Conservation (phyloP, 2,888 invertebrate species). For the Drosophila ezoana region DNA sequence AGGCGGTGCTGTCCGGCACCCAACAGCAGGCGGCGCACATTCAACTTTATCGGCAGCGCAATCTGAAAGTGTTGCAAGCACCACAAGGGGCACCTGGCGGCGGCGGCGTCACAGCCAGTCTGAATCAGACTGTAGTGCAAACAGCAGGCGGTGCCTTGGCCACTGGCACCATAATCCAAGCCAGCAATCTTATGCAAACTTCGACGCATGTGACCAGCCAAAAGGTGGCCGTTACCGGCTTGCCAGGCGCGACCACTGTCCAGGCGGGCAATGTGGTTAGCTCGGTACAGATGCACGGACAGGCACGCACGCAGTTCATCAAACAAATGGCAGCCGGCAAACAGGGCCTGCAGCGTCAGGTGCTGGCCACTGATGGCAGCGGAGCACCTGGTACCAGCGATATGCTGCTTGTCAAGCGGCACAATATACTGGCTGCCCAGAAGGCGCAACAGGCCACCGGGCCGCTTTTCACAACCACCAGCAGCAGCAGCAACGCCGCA, state of each 20-base stretch:
- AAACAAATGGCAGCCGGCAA: constrained; percentile 84
- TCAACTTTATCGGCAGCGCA: constrained; percentile 84
- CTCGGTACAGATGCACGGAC: constrained; percentile 86
- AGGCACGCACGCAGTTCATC: constrained; percentile 84
- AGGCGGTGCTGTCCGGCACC: constrained; percentile 67
- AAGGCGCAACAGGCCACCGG: constrained; percentile 84
- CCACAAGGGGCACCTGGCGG: constrained; percentile 48
- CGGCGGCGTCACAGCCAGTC: constrained; percentile 32
- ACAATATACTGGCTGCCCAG: constrained; percentile 83
- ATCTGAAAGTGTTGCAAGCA: constrained; percentile 82
- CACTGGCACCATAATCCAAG: constrained; percentile 83
- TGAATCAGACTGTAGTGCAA: constrained; percentile 80
- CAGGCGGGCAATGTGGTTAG: constrained; percentile 82
- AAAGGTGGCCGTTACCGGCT: constrained; percentile 83
- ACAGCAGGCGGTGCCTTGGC: constrained; percentile 81
- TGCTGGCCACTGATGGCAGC: constrained; percentile 85
- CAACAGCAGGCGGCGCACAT: constrained; percentile 82
- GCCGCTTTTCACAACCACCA: constrained; percentile 85
- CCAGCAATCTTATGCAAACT: constrained; percentile 81
- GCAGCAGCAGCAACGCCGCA: constrained; percentile 27
- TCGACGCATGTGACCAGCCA: constrained; percentile 84
- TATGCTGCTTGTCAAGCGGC: constrained; percentile 87
- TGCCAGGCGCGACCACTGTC: constrained; percentile 69
- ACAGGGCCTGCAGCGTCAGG: constrained; percentile 85
- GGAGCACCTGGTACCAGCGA: constrained; percentile 84